A percentile compares a stretch with the other conserved stretches of the same genome.
Conservation (phyloP, 2,888 invertebrate genomes). For the Hirtodrosophila histrioides region DNA sequence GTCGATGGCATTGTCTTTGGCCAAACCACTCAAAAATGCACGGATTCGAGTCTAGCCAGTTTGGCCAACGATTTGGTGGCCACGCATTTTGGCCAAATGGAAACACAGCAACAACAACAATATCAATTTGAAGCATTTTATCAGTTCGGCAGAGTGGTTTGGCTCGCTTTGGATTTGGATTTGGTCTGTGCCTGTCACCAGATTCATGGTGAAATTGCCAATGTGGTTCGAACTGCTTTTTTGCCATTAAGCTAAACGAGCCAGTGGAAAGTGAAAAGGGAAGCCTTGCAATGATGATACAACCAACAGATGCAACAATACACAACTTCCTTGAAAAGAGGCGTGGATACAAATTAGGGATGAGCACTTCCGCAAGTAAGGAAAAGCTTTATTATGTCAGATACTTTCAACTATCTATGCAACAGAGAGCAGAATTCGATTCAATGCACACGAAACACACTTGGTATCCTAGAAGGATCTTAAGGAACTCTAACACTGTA, state of each 20-base stretch:
- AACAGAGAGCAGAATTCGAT: too few species aligned
- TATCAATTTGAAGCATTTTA: constrained; percentile 17
- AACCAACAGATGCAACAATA: too few species aligned
- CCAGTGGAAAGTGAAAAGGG: neutral
- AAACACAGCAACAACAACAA: neutral
- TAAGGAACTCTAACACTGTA: too few species aligned
- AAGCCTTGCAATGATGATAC: neutral
- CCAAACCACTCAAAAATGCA: constrained; percentile 30
- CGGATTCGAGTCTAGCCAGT: constrained; percentile 65
- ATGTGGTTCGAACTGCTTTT: neutral
- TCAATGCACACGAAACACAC: too few species aligned
- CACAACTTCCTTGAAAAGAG: too few species aligned
- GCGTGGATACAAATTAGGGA: too few species aligned
- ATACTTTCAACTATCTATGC: too few species aligned
- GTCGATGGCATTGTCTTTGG: constrained; percentile 40
- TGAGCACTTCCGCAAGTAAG: too few species aligned
- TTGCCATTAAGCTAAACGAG: neutral
- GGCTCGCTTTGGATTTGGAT: constrained; percentile 10
- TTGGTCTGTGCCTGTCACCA: constrained; percentile 10
- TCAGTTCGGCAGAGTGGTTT: constrained; percentile 27
- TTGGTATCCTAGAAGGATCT: too few species aligned
- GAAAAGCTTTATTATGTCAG: too few species aligned
- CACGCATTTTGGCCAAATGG: constrained; percentile 7
- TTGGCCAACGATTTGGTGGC: constrained; percentile 32
- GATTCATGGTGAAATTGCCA: constrained; percentile 40